A percentile compares a stretch with the other conserved stretches of the same genome.
Evolutionary conservation across 2,888 invertebrate genomes (phyloP).

Genomic region (Hirtodrosophila histrioides): DNA sequence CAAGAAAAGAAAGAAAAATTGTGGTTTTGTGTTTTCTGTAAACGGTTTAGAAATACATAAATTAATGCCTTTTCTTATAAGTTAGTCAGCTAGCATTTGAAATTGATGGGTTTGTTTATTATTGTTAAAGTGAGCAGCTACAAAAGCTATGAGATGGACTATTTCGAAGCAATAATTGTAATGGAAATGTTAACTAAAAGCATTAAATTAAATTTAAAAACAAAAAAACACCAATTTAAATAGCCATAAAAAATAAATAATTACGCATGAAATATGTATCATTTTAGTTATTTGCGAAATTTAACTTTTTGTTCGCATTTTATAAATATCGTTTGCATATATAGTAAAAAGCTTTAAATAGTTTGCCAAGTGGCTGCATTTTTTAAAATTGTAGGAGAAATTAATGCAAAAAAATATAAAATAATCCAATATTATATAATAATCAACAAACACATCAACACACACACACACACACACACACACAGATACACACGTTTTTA

Average conservation of each 20-base stretch:
- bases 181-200: slow-evolving; percentile 53
- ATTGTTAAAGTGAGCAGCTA: slow-evolving; percentile 38
- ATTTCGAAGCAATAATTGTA: slow-evolving; percentile 66
- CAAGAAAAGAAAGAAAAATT: slow-evolving; percentile 1
- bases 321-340: slow-evolving; percentile 56
- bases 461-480: slow-evolving; percentile 27
- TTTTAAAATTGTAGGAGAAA: slow-evolving; percentile 70
- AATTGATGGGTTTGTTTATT: slow-evolving; percentile 35
- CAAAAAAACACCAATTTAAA: slow-evolving; percentile 45
- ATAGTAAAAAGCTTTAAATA: slow-evolving; percentile 74
- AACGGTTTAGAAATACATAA: slow-evolving; percentile 22
- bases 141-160: slow-evolving; percentile 20
- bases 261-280: slow-evolving; percentile 15
- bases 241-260: slow-evolving; percentile 44
- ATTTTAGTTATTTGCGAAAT: slow-evolving; percentile 26
- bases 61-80: slow-evolving; percentile 37
- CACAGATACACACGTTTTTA: slow-evolving; percentile 64
- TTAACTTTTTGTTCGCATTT: slow-evolving; percentile 36
- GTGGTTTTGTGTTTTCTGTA: slow-evolving; percentile 25
- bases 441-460: slow-evolving; percentile 32
- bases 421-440: slow-evolving; percentile 48
- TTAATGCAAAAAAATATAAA: slow-evolving; percentile 52
- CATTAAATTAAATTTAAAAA: slow-evolving; percentile 29
- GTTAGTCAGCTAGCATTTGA: slow-evolving; percentile 54
- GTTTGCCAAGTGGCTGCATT: slow-evolving; percentile 69